Evolutionary conservation across 1,140 invertebrate genomes (phyloP).

Genomic region (Plutomurus gul): DNA sequence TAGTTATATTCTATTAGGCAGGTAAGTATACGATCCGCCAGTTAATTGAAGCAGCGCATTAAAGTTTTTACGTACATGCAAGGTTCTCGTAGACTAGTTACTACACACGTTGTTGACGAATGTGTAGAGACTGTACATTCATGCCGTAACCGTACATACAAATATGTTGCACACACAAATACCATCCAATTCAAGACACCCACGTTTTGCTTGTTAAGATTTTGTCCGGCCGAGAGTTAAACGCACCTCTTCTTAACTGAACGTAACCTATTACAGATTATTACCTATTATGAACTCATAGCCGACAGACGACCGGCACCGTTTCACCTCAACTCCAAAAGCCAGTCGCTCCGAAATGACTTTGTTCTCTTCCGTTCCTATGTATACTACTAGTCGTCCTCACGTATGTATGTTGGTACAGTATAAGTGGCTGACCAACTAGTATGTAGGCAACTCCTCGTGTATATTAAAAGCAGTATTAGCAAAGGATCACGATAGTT

Average conservation of each 20-base stretch:
- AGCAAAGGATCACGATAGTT: neutral
- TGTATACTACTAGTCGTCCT: neutral
- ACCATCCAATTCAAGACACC: neutral
- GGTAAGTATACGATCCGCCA: too few species aligned
- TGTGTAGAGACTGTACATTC: too few species aligned
- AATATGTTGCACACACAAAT: too few species aligned
- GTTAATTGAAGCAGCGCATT: neutral
- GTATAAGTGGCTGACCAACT: neutral
- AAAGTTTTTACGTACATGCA: too few species aligned
- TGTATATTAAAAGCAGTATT: too few species aligned
- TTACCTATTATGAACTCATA: conserved; percentile 16
- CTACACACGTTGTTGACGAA: neutral
- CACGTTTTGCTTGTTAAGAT: neutral
- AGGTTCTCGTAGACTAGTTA: too few species aligned
- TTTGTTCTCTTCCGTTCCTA: conserved; percentile 5
- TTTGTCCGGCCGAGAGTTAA: conserved; percentile 7
- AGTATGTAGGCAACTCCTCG: too few species aligned
- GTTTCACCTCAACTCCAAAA: conserved; percentile 6
- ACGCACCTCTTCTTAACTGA: conserved; percentile 38
- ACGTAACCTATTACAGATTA: conserved; percentile 20
- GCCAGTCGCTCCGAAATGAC: neutral
- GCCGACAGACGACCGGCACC: conserved; percentile 37
- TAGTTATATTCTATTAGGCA: neutral
- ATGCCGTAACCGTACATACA: too few species aligned
- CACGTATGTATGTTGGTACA: neutral